phyloP scores from a whole-genome alignment of 2,113 vertebrate species.

The Petrocephalus zakoni region DNA sequence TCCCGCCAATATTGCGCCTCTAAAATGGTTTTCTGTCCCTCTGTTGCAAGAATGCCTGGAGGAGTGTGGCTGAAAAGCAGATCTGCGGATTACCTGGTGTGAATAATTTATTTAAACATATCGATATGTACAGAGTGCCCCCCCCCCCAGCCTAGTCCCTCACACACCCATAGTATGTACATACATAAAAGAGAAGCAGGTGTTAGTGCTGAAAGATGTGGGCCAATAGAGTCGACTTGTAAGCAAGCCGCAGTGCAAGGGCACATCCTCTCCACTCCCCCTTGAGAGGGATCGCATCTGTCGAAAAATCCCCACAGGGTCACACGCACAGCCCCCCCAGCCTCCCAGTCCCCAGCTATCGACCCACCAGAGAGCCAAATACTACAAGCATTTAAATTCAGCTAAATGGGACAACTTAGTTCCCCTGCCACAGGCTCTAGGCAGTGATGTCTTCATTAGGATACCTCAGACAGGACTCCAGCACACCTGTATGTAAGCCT shows the following conservation, averaged over 20 bases:
- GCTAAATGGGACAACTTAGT: constrained; percentile 15
- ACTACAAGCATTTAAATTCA: constrained; percentile 30
- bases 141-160: neutral
- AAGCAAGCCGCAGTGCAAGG: neutral
- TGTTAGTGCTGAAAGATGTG: neutral
- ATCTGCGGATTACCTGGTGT: neutral
- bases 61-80: neutral
- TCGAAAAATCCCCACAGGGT: neutral
- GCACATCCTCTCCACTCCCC: neutral
- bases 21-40: neutral
- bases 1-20: neutral
- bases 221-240: neutral
- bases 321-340: constrained; percentile 23
- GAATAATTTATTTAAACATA: constrained; percentile 4
- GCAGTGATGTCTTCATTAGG: constrained; percentile 32
- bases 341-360: constrained; percentile 30
- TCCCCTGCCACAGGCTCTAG: neutral
- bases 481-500: neutral
- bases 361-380: constrained; percentile 31
- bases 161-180: neutral
- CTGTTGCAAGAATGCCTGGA: neutral
- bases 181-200: neutral
- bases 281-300: neutral
- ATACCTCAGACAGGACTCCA: neutral
- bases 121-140: neutral